phyloP scores from a whole-genome alignment of 2,797 vertebrate genomes.

The Chelidonichthys spinosus region DNA sequence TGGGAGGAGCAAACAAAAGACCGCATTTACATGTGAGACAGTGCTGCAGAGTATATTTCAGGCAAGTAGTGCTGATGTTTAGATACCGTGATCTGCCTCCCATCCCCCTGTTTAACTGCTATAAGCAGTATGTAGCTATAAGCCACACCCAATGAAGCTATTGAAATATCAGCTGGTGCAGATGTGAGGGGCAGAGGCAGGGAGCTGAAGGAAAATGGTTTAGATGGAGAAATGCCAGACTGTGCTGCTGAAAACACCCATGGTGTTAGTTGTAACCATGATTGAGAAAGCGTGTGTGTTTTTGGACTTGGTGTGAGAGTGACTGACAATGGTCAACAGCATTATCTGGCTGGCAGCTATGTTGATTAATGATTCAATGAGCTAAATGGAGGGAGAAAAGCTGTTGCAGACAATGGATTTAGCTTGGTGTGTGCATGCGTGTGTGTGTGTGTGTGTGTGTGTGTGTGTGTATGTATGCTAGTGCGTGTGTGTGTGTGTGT shows the following conservation, averaged over 20 bases:
- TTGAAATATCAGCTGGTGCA: slow-evolving; percentile 74
- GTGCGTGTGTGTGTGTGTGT: too few relatives aligned
- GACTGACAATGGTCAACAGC: slow-evolving; percentile 61
- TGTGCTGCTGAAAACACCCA: slow-evolving; percentile 10
- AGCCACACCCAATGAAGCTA: slow-evolving; percentile 75
- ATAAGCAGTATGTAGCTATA: slow-evolving; percentile 61
- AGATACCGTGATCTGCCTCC: slow-evolving; percentile 68
- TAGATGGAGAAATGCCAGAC: slow-evolving; percentile 38
- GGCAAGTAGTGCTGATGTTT: slow-evolving; percentile 71
- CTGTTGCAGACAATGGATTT: slow-evolving; percentile 57
- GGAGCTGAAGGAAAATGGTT: slow-evolving; percentile 41
- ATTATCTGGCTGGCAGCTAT: slow-evolving; percentile 40
- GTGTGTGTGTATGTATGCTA: too few relatives aligned
- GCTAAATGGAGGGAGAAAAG: slow-evolving; percentile 39
- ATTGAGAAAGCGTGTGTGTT: slow-evolving; percentile 20
- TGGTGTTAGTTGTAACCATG: slow-evolving; percentile 3
- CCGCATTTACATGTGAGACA: slow-evolving; percentile 71
- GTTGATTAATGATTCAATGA: slow-evolving; percentile 69
- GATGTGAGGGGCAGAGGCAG: slow-evolving; percentile 50
- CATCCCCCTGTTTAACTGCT: slow-evolving; percentile 68
- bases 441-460: too few relatives aligned
- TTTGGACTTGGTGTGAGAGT: slow-evolving; percentile 83
- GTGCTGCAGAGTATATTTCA: slow-evolving; percentile 63
- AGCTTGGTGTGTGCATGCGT: slow-evolving; percentile 12
- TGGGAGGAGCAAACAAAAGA: slow-evolving; percentile 72